Percentiles rank a stretch among this genome's conserved stretches.
Conservation (phyloP, 2,888 invertebrate genomes). For the Siphonodentalium dalli region DNA sequence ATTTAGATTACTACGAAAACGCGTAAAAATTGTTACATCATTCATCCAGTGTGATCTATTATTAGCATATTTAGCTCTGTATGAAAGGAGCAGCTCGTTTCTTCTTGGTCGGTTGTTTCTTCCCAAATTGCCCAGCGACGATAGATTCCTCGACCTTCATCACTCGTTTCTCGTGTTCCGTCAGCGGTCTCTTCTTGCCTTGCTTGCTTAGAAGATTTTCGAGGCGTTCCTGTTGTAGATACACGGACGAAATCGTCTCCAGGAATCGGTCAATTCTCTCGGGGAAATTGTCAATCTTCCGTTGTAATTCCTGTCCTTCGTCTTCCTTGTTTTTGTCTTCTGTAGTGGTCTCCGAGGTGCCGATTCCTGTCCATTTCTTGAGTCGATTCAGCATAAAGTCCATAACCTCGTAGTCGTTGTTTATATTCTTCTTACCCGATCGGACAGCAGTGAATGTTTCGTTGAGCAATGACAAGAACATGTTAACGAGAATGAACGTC, state of each 20-base stretch:
- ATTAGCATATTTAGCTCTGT: no score
- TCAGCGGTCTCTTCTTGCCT: no score
- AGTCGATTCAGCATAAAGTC: constrained; percentile 58
- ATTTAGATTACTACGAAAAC: no score
- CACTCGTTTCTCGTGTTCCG: no score
- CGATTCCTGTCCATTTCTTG: constrained; percentile 48
- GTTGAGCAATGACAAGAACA: constrained; percentile 64
- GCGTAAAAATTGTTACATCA: no score
- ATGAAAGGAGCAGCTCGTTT: no score
- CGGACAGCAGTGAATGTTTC: constrained; percentile 60
- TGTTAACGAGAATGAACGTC: constrained; percentile 63
- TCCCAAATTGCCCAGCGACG: no score
- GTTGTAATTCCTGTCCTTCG: constrained; percentile 26
- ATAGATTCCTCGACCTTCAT: no score
- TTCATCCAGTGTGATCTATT: no score
- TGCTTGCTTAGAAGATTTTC: no score
- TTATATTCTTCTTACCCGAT: constrained; percentile 51
- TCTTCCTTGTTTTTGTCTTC: constrained; percentile 22
- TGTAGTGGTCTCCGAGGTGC: constrained; percentile 25
- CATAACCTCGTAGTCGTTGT: constrained; percentile 64
- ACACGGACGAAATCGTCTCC: constrained; percentile 59
- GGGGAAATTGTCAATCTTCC: constrained; percentile 54
- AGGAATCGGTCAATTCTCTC: constrained; percentile 61
- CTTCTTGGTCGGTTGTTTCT: no score
- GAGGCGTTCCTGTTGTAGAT: constrained; percentile 58